phyloP scores from a whole-genome alignment of 2,888 invertebrate genomes.

The Cosmopolites sordidus region DNA sequence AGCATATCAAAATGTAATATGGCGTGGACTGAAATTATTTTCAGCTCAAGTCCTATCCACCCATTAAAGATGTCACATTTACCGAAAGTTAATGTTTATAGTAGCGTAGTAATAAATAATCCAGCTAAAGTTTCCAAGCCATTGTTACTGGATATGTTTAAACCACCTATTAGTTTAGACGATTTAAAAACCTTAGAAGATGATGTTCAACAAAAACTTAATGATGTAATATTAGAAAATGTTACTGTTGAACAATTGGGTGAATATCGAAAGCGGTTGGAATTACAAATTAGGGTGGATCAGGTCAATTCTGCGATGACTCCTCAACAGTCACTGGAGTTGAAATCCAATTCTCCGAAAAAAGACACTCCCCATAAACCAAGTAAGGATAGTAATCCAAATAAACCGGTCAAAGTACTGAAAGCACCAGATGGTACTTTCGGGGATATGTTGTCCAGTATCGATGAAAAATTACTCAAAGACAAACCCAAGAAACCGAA shows the following conservation, averaged over 20 bases:
- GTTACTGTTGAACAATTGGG: too few relatives aligned
- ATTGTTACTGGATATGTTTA: conserved; percentile 37
- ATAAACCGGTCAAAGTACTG: conserved; percentile 30
- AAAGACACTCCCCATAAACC: not conserved
- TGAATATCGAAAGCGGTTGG: conserved; percentile 51
- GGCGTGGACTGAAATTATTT: too few relatives aligned
- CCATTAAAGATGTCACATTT: conserved; percentile 22
- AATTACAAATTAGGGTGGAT: conserved; percentile 49
- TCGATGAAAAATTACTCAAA: conserved; percentile 34
- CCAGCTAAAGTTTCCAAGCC: conserved; percentile 3
- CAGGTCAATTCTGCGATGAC: conserved; percentile 16
- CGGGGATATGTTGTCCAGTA: conserved; percentile 34
- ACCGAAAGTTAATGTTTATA: conserved; percentile 38
- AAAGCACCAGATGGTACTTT: conserved; percentile 34
- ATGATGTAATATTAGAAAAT: conserved; percentile 33
- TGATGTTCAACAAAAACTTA: conserved; percentile 35
- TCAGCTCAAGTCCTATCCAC: conserved; percentile 20
- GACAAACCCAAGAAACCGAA: conserved; percentile 28
- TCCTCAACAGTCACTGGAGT: conserved; percentile 1
- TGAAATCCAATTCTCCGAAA: not conserved
- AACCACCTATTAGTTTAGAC: conserved; percentile 43
- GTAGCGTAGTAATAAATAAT: conserved; percentile 31
- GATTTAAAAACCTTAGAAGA: conserved; percentile 41
- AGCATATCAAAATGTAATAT: too few relatives aligned
- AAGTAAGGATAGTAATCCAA: not conserved